These are phyloP conservation scores for Menura novaehollandiae DNA, from an alignment of 2,113 vertebrate species.

Conservation along the genomic window DNA sequence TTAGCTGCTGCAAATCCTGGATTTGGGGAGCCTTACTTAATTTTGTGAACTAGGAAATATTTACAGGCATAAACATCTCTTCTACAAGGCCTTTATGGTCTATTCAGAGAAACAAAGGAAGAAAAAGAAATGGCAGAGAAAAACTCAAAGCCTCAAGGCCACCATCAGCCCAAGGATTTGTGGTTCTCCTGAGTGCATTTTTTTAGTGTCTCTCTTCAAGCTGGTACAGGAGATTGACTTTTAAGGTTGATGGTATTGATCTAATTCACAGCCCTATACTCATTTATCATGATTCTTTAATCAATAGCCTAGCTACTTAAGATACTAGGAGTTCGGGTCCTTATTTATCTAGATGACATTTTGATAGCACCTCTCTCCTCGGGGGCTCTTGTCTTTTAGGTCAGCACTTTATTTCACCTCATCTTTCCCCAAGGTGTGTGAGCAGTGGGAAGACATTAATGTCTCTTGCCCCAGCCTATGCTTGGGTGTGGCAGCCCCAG, in stretches of 20 bases:
- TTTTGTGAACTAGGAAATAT: not conserved
- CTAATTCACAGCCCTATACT: slow-evolving; percentile 47
- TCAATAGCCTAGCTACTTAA: slow-evolving; percentile 56
- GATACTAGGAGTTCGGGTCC: slow-evolving; percentile 32
- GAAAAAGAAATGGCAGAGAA: not conserved
- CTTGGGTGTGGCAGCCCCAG: not conserved
- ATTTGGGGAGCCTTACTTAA: not conserved
- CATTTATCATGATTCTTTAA: slow-evolving; percentile 68
- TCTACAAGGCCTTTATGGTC: not conserved
- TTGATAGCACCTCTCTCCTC: slow-evolving; percentile 41
- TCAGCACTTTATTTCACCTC: not conserved
- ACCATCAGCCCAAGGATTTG: slow-evolving; percentile 41
- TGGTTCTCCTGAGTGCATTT: slow-evolving; percentile 37
- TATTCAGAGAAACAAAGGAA: not conserved
- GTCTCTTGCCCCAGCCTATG: not conserved
- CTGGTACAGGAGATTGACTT: slow-evolving; percentile 59
- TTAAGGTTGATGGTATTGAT: slow-evolving; percentile 56
- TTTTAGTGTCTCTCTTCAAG: slow-evolving; percentile 51
- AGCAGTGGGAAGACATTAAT: not conserved
- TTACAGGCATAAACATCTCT: not conserved
- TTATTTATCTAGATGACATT: slow-evolving; percentile 52
- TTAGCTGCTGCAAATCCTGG: not conserved
- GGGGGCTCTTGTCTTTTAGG: slow-evolving; percentile 28
- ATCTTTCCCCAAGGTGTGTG: not conserved
- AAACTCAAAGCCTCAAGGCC: slow-evolving; percentile 23